Evolutionary conservation across 2,888 invertebrate genomes (phyloP).

Genomic region (Pyrocoelia pectoralis): DNA sequence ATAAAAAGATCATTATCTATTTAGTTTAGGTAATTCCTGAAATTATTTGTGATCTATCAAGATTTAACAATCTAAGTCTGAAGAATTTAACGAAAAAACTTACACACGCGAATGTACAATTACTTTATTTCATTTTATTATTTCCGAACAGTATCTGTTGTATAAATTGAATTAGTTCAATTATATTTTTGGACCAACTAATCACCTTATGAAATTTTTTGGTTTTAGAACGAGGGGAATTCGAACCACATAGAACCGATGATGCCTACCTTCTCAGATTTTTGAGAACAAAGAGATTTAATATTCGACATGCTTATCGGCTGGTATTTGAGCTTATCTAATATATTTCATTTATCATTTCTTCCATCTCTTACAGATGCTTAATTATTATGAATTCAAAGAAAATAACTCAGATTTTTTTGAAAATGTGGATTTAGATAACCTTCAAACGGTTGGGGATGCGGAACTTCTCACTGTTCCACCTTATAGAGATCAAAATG

Average conservation of each 20-base stretch:
- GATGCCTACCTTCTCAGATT: slow-evolving; percentile 78
- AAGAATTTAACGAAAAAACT: no score
- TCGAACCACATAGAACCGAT: slow-evolving; percentile 77
- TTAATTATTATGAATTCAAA: slow-evolving; percentile 78
- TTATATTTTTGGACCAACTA: no score
- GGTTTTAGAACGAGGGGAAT: slow-evolving; percentile 77
- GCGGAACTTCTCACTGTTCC: slow-evolving; percentile 75
- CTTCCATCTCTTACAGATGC: slow-evolving; percentile 66
- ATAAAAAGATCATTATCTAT: no score
- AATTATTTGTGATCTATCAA: no score
- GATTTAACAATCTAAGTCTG: no score
- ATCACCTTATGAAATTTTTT: no score
- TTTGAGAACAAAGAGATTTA: slow-evolving; percentile 76
- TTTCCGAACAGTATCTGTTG: no score
- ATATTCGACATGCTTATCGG: slow-evolving; percentile 74
- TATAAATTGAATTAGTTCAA: no score
- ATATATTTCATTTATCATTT: not conserved
- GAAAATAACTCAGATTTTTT: slow-evolving; percentile 75
- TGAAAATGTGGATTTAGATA: slow-evolving; percentile 71
- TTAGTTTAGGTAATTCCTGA: no score
- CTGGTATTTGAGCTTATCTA: slow-evolving; percentile 66
- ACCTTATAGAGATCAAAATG: slow-evolving; percentile 79
- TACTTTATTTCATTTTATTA: no score
- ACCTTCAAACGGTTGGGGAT: slow-evolving; percentile 71
- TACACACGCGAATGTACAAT: no score